Evolutionary conservation across 2,113 vertebrate genomes (phyloP), one percentile per base, ranked within the genome.

Genomic region (Acanthochromis polyacanthus): DNA sequence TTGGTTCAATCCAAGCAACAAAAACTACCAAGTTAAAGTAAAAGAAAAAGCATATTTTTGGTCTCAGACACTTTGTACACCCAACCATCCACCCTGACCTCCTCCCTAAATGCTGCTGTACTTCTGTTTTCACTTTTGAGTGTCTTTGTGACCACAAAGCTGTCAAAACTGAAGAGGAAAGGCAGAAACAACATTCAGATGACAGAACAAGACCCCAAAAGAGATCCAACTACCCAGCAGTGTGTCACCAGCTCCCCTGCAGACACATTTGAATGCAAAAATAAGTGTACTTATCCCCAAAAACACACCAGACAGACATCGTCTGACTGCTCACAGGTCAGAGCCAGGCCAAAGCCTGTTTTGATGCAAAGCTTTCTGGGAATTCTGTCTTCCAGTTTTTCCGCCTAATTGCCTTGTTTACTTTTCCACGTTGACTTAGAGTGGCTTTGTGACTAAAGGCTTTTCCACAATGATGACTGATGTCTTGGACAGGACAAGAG

Each of bases 341-440:
- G 55, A 59, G 45, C 38, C 6, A 4, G 75, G 81, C 43, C 32
- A 65, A 9, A 53, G 66, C 14, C 62, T 78, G 69, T 88, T 90
- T 82, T 74, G 63, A 72, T 82, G 84, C 82, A 77, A 70, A 65
- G 70, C 57, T 81, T 89, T 90, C 75, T 40, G 76, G 87, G 85
- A 91, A 91, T 80, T 46, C 56, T 53, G 50, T 60, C 52, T 38
- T 65, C 16, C 22, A 12, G n/a, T 48, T 56, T 71, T 71, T 22
- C 3, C 25, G 50, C 2, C 23, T 80, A 74, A 87, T 86, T 83
- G 52, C 11, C 65, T 30, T 86, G 84, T 93, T 91, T 87, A 85
- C 81, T 74, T 88, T 89, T 85, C 78, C 83, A 90, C 83, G 78
- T 79, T 56, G 58, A 71, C 72, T 80, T 56, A 0, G 43, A 73